phyloP scores from a whole-genome alignment of 2,113 vertebrate genomes.

The Monarcha castaneiventris region DNA sequence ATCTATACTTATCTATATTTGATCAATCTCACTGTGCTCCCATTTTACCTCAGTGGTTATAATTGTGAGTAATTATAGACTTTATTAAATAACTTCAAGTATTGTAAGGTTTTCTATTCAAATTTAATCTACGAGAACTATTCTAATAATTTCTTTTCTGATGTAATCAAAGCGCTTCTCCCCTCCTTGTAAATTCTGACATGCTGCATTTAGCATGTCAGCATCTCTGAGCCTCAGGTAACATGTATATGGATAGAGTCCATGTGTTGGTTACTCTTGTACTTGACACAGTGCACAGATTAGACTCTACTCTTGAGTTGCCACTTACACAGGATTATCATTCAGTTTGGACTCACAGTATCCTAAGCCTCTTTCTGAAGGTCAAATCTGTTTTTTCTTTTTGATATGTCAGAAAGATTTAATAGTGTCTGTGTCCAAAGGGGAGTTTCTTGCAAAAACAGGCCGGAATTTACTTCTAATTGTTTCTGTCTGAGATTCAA shows the following conservation, averaged over 20 bases:
- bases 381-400: neutral
- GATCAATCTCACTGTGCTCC: neutral
- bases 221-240: neutral
- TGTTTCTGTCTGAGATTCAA: neutral
- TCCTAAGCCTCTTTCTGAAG: neutral
- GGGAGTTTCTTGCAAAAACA: neutral
- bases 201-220: neutral
- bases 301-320: neutral
- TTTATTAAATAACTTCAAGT: neutral
- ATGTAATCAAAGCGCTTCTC: neutral
- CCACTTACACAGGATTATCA: constrained; percentile 9
- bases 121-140: neutral
- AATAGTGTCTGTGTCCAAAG: neutral
- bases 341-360: neutral
- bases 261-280: neutral
- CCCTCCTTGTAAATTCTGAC: neutral
- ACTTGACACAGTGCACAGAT: constrained; percentile 24
- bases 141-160: neutral
- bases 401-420: neutral
- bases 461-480: neutral
- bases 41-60: neutral
- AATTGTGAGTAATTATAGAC: neutral
- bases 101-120: neutral
- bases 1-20: neutral
- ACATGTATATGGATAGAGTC: neutral